Percentiles rank a stretch among this genome's conserved stretches.
These are phyloP conservation scores for Scolopax bukidnonensis DNA, from an alignment of 2,797 vertebrate genomes.

Conservation along the genomic window DNA sequence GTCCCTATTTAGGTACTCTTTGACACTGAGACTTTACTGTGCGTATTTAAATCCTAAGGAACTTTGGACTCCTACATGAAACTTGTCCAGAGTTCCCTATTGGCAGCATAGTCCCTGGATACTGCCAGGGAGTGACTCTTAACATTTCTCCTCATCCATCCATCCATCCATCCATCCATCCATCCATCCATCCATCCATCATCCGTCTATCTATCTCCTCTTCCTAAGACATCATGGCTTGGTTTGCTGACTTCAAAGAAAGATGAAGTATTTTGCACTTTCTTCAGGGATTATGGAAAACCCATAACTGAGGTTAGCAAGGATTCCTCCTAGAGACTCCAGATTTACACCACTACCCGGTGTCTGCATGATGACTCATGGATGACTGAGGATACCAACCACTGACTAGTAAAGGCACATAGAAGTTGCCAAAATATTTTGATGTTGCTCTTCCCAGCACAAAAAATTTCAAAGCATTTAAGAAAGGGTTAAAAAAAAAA, in stretches of 20 bases:
- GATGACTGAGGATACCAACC: neutral
- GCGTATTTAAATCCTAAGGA: neutral
- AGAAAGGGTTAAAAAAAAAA: neutral
- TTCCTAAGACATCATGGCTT: neutral
- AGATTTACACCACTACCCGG: neutral
- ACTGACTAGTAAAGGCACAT: neutral
- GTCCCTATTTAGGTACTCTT: neutral
- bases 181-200: neutral
- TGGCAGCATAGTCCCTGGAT: accelerated
- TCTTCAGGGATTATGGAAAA: neutral
- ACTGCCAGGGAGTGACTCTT: neutral
- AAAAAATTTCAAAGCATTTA: neutral
- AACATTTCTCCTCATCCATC: too few species aligned
- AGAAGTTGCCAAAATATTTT: neutral
- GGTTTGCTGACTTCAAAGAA: neutral
- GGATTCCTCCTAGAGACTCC: neutral
- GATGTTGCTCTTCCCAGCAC: neutral
- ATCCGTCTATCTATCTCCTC: neutral
- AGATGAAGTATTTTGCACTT: neutral
- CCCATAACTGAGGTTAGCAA: neutral
- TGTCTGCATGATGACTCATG: neutral
- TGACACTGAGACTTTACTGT: neutral
- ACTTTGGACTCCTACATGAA: neutral
- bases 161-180: too few species aligned
- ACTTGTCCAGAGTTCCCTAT: neutral